These are phyloP conservation scores for Agrilus biguttatus DNA, from an alignment of 2,888 invertebrate genomes.

Conservation along the genomic window DNA sequence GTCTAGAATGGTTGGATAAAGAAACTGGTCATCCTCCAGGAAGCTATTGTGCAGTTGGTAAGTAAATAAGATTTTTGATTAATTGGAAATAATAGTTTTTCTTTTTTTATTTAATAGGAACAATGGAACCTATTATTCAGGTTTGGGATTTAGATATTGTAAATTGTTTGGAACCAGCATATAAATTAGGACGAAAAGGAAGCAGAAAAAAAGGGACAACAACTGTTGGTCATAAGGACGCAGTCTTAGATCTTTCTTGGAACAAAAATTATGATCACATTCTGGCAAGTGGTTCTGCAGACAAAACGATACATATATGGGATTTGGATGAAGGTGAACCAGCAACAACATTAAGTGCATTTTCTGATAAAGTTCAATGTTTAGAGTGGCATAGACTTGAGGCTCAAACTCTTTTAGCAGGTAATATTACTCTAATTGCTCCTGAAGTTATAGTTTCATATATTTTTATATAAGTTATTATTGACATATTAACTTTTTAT, in stretches of 20 bases:
- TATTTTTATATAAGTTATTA: not conserved
- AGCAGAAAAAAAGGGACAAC: constrained; percentile 59
- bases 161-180: constrained; percentile 79
- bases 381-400: constrained; percentile 74
- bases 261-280: constrained; percentile 69
- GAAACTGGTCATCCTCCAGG: constrained; percentile 63
- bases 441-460: not conserved
- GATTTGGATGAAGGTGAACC: constrained; percentile 72
- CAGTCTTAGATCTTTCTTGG: constrained; percentile 86
- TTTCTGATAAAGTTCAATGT: constrained; percentile 71
- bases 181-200: constrained; percentile 59
- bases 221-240: constrained; percentile 69
- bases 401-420: constrained; percentile 61
- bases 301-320: constrained; percentile 78
- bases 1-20: constrained; percentile 85
- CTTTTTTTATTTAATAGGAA: constrained; percentile 35
- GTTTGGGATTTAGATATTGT: constrained; percentile 96
- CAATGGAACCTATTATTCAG: constrained; percentile 83
- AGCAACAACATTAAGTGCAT: constrained; percentile 58
- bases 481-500: not conserved
- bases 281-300: constrained; percentile 86
- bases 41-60: constrained; percentile 69
- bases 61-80: no score
- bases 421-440: constrained; percentile 8
- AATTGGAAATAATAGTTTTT: no score